phyloP scores from a whole-genome alignment of 2,888 invertebrate species.

The Caenorhabditis virilis region DNA sequence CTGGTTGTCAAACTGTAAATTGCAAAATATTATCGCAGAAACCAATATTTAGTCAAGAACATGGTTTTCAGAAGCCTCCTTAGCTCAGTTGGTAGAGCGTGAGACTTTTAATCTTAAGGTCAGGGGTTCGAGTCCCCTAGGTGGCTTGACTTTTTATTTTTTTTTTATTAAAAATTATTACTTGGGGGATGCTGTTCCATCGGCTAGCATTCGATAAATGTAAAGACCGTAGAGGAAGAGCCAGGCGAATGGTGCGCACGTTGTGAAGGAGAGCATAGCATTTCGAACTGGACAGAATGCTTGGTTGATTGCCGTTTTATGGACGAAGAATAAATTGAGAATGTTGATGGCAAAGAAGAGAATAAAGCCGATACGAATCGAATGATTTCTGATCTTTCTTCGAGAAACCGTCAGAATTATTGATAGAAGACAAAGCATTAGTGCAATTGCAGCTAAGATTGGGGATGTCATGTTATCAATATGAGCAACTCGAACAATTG shows the following conservation, averaged over 20 bases:
- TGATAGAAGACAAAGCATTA: conserved; percentile 53
- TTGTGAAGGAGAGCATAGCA: conserved; percentile 57
- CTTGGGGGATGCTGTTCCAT: conserved; percentile 48
- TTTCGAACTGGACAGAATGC: conserved; percentile 61
- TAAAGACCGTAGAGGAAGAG: conserved; percentile 60
- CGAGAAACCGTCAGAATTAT: conserved; percentile 49
- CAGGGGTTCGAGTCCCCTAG: conserved; percentile 11
- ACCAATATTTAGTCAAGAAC: too few species aligned
- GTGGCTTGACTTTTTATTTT: conserved; percentile 13
- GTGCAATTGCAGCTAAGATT: conserved; percentile 48
- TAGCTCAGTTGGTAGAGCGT: conserved; percentile 56
- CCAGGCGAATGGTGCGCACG: conserved; percentile 60
- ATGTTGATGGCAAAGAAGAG: conserved; percentile 59
- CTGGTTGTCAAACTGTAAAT: conserved; percentile 44
- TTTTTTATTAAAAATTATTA: too few species aligned
- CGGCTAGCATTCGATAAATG: conserved; percentile 57
- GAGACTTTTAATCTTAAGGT: conserved; percentile 61
- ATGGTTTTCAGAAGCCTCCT: conserved; percentile 4
- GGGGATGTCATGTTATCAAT: conserved; percentile 48
- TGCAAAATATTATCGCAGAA: too few species aligned
- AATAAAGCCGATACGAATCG: conserved; percentile 53
- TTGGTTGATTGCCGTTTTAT: conserved; percentile 52
- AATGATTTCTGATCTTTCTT: conserved; percentile 17
- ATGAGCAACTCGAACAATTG: conserved; percentile 44
- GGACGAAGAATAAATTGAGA: conserved; percentile 52